Evolutionary conservation across 53 echinoderm and acorn worm genomes (phyloP), one percentile per base, ranked within the genome.

Genomic region (Glandiceps talaboti): DNA sequence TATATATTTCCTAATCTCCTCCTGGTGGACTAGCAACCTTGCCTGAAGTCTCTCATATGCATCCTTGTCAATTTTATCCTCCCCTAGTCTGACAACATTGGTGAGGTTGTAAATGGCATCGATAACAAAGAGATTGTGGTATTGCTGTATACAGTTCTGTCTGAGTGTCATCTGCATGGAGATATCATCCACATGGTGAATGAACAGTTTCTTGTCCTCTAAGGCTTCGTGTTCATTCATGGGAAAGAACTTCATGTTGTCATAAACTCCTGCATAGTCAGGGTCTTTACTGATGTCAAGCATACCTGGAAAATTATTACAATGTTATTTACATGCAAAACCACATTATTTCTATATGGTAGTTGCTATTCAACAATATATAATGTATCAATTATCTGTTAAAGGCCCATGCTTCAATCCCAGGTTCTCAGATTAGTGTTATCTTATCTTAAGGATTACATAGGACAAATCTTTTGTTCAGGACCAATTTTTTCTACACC

Each of bases 161-260:
- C 99, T 73, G 85, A 91, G 93, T 0, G 89, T 94, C 81, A 85
- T 85, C 30, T 83, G 87, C 1, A 93, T 80, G 0, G 87, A 84
- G 84, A 93, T 87, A 79, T 84, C 80, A n/a, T 91, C 84, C 1
- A 93, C 91, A 75, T 91, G 87, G 84, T 91, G 89, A 89, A 93
- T 91, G 79, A 99, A 99, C 75, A 99, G 85, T 1, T 88, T 83
- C 75, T 99, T 93, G 87, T 94, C 99, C 28, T 85, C 80, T 73
- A 89, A 89, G 1, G 93, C 99, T 76, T 99, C 99, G 28, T 89
- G 89, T 77, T 89, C 88, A 77, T 93, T 94, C 99, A 93, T 93
- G 0, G 99, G 93, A 82, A 99, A 94, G 26, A 99, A 89, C 27
- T 91, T 84, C 99, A 99, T 99, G 74, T 91, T 85, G 81, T 93